These are phyloP conservation scores for Hoplostethus atlanticus DNA, from an alignment of 2,797 vertebrate genomes.

Conservation along the genomic window DNA sequence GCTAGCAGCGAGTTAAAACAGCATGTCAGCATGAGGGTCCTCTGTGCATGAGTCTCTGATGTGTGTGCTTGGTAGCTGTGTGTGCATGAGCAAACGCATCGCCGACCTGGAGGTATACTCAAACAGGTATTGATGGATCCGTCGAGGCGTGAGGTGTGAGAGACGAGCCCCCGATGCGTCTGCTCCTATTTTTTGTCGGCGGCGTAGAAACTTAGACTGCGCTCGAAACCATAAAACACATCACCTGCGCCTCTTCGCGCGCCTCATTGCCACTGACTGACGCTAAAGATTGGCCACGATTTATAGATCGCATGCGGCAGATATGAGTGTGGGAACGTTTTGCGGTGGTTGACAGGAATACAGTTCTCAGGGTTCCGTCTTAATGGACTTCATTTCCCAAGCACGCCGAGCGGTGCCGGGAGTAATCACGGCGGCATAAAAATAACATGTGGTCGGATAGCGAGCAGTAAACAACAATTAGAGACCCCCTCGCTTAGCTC, in stretches of 20 bases:
- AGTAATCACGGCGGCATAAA: slow-evolving; percentile 74
- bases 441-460: slow-evolving; percentile 73
- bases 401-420: slow-evolving; percentile 62
- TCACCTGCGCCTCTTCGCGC: slow-evolving; percentile 34
- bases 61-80: not conserved
- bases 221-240: slow-evolving; percentile 34
- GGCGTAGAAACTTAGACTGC: slow-evolving; percentile 31
- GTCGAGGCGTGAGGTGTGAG: slow-evolving; percentile 13
- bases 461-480: slow-evolving; percentile 81
- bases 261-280: slow-evolving; percentile 38
- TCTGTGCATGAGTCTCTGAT: not conserved
- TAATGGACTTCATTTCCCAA: slow-evolving; percentile 77
- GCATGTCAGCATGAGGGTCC: not conserved
- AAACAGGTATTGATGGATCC: slow-evolving; percentile 13
- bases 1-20: not conserved
- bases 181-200: slow-evolving; percentile 42
- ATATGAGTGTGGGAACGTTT: slow-evolving; percentile 54
- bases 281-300: slow-evolving; percentile 41
- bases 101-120: not conserved
- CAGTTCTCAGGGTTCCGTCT: slow-evolving; percentile 55
- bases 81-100: slow-evolving; percentile 4
- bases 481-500: slow-evolving; percentile 69
- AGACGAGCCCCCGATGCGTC: not conserved
- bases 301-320: slow-evolving; percentile 37
- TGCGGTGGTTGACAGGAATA: slow-evolving; percentile 62